Evolutionary conservation across 2,797 vertebrate genomes (phyloP).

Genomic region (Ispidina picta): DNA sequence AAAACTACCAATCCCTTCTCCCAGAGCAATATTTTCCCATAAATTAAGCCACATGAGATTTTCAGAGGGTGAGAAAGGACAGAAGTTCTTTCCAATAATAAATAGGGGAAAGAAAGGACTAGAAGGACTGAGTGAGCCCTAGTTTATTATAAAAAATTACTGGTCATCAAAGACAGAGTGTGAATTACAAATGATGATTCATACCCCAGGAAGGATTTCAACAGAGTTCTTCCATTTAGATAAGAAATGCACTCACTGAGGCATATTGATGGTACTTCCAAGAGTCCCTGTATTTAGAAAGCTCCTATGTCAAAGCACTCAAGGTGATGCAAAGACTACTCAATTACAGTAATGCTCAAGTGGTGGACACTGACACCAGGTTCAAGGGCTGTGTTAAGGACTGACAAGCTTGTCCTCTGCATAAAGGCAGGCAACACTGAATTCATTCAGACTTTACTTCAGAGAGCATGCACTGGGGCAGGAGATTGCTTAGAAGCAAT

Average conservation of each 20-base stretch:
- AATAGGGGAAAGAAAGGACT: background rate
- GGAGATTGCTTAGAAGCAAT: background rate
- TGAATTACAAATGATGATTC: conserved; percentile 35
- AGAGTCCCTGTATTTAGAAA: background rate
- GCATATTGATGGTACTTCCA: background rate
- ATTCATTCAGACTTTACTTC: background rate
- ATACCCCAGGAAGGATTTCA: conserved; percentile 17
- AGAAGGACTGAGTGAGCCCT: background rate
- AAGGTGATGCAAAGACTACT: background rate
- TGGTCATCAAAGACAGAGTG: background rate
- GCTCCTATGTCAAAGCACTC: background rate
- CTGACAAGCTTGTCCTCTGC: background rate
- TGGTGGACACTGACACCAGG: background rate
- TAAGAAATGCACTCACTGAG: conserved; percentile 26
- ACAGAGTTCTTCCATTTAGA: background rate
- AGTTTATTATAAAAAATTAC: conserved; percentile 14
- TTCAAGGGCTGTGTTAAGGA: background rate
- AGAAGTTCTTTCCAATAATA: background rate
- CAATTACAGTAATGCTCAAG: background rate
- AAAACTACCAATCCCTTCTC: background rate
- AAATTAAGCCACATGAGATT: background rate
- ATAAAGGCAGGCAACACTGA: background rate
- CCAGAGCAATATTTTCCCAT: background rate
- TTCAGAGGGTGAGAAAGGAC: background rate
- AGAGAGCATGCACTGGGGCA: background rate